phyloP scores from a whole-genome alignment of 2,888 invertebrate genomes.

The Saturnia japonica region DNA sequence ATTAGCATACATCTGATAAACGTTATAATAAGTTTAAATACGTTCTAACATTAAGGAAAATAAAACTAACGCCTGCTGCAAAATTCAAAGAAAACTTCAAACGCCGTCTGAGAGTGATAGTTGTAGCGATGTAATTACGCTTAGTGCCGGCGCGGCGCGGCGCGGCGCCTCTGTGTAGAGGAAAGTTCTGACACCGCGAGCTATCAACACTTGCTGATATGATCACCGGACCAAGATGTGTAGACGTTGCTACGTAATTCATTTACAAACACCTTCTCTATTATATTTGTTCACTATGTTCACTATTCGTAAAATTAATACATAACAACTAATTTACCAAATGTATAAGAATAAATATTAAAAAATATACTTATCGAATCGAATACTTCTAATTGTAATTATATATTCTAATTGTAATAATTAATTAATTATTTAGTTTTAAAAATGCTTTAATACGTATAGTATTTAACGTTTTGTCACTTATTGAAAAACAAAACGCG shows the following conservation, averaged over 20 bases:
- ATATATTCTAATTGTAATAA: too few species aligned
- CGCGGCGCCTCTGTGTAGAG: conserved; percentile 29
- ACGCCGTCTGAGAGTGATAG: conserved; percentile 45
- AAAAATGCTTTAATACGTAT: too few species aligned
- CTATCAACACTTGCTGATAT: conserved; percentile 13
- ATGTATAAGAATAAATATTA: too few species aligned
- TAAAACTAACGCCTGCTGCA: not conserved
- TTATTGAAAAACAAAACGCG: too few species aligned
- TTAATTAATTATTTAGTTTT: too few species aligned
- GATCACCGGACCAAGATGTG: conserved; percentile 11
- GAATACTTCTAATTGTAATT: too few species aligned
- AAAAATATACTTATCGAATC: too few species aligned
- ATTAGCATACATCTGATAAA: not conserved
- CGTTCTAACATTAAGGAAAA: not conserved
- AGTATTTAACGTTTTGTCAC: too few species aligned
- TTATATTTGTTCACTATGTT: not conserved
- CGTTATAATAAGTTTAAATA: not conserved
- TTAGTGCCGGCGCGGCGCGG: conserved; percentile 35
- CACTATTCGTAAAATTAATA: not conserved
- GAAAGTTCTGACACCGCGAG: conserved; percentile 13
- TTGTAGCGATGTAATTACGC: conserved; percentile 53
- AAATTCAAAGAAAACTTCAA: conserved; percentile 39
- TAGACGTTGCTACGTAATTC: not conserved
- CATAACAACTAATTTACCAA: not conserved
- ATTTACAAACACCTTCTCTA: not conserved